Evolutionary conservation across 2,797 vertebrate genomes (phyloP).

Genomic region (Bovichtus diacanthus): DNA sequence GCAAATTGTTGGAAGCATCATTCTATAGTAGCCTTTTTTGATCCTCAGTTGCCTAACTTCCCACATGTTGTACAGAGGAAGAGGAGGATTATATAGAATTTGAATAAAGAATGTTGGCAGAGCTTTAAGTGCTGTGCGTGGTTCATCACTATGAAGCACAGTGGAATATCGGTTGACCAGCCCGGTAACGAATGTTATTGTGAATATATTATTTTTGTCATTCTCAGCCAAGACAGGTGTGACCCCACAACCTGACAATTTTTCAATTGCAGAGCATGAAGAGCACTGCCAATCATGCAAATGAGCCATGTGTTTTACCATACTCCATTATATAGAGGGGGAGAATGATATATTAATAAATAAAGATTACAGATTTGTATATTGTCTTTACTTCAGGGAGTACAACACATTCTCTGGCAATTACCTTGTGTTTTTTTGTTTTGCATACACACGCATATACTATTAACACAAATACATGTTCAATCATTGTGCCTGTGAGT

Average conservation of each 20-base stretch:
- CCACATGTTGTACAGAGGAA: background rate
- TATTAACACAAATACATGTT: background rate
- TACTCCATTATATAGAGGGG: slow-evolving; percentile 13
- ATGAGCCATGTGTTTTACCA: slow-evolving; percentile 35
- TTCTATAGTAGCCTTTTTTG: background rate
- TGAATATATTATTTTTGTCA: slow-evolving; percentile 7
- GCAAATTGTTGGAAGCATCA: background rate
- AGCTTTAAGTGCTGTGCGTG: background rate
- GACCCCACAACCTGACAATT: slow-evolving; percentile 32
- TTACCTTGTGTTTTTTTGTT: background rate
- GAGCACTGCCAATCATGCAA: slow-evolving; percentile 38
- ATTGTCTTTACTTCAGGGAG: background rate
- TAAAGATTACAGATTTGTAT: background rate
- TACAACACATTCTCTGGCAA: background rate
- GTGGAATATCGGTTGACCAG: background rate
- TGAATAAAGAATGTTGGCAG: too few species aligned
- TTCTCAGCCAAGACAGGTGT: slow-evolving; percentile 37
- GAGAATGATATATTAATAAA: slow-evolving; percentile 16
- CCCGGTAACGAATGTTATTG: background rate
- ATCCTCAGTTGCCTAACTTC: background rate
- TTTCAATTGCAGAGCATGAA: slow-evolving; percentile 25
- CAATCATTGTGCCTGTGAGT: background rate
- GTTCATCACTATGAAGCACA: background rate
- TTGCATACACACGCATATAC: background rate
- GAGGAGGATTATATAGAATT: too few species aligned